Percentiles rank a stretch among this genome's conserved stretches.
Conservation (phyloP, 2,113 vertebrate genomes). For the Myocastor coypus region DNA sequence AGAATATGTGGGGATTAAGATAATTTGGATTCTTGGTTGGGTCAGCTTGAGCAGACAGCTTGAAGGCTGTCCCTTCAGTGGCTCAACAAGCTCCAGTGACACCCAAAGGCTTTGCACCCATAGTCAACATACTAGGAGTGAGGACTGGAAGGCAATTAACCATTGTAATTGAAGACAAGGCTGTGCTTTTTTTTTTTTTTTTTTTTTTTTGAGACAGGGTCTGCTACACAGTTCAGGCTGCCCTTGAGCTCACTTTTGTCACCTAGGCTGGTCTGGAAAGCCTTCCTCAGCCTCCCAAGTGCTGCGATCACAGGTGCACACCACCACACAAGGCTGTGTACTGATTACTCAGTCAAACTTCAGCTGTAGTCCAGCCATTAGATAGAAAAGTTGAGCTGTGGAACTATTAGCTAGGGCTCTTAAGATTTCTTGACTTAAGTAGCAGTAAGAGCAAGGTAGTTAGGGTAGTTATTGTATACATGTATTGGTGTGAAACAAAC, state of each 20-base stretch:
- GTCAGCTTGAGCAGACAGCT: neutral
- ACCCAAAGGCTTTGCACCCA: neutral
- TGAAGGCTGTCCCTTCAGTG: fast-evolving
- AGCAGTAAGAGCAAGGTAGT: neutral
- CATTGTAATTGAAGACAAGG: neutral
- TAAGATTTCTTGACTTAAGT: neutral
- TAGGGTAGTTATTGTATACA: neutral
- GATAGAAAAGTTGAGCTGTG: conserved; percentile 58
- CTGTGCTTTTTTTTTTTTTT: no score
- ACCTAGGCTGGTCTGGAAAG: no score
- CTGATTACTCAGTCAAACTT: neutral
- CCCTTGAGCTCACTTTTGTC: no score
- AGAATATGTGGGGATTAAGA: neutral
- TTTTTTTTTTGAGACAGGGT: no score
- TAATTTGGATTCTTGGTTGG: neutral
- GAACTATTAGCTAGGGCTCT: neutral
- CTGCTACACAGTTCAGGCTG: no score
- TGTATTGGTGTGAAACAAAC: neutral
- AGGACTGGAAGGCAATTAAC: neutral
- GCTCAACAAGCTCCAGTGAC: neutral
- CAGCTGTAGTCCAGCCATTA: conserved; percentile 53
- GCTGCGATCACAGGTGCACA: no score
- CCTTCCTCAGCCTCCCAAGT: no score
- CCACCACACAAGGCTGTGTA: neutral
- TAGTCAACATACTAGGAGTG: no score